Conservation (phyloP, 2,113 vertebrate genomes). For the Ciconia stormi region DNA sequence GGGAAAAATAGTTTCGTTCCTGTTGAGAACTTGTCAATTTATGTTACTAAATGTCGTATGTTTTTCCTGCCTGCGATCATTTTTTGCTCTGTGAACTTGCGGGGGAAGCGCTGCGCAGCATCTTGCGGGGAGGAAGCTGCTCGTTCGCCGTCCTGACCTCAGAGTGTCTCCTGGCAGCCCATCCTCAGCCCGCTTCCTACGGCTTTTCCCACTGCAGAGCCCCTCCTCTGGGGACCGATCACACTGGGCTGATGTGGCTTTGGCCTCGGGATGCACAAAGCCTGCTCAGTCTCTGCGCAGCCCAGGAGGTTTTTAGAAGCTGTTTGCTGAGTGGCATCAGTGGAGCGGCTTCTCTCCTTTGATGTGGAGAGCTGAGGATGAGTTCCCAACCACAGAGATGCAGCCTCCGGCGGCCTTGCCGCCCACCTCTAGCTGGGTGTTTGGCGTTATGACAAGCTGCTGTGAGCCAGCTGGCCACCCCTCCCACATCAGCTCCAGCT, state of each 20-base stretch:
- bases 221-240: background rate
- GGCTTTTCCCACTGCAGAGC: slow-evolving; percentile 12
- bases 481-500: background rate
- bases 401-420: background rate
- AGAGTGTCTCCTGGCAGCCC: background rate
- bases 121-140: background rate
- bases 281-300: background rate
- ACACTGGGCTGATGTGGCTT: background rate
- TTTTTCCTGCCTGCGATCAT: background rate
- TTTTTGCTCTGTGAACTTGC: background rate
- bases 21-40: slow-evolving; percentile 35
- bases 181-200: background rate
- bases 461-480: background rate
- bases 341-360: background rate
- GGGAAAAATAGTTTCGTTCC: background rate
- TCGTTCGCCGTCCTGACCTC: background rate
- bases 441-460: background rate
- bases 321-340: fast-evolving
- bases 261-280: background rate
- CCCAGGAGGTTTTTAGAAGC: background rate
- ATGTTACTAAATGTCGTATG: background rate
- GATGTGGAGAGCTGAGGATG: background rate
- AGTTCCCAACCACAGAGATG: background rate
- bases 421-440: background rate
- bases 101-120: background rate